These are phyloP conservation scores for Saccopteryx bilineata DNA, from an alignment of 2,113 vertebrate species.

Conservation along the genomic window DNA sequence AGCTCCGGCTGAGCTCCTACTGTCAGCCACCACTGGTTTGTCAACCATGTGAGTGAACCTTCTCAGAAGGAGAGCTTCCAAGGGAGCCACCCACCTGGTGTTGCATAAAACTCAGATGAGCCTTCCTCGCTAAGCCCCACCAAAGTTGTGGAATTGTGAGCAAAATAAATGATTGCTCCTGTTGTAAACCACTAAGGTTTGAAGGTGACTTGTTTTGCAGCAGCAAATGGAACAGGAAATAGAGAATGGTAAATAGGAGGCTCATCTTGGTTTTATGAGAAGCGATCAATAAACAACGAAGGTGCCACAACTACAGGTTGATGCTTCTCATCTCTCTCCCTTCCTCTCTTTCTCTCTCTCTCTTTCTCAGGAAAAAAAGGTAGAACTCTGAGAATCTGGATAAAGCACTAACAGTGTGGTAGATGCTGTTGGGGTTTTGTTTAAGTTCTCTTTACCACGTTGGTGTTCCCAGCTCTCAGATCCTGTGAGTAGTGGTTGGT, in stretches of 20 bases:
- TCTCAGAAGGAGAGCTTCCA: neutral
- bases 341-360: too few relatives aligned
- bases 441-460: neutral
- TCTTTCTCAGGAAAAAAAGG: too few relatives aligned
- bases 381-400: neutral
- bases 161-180: neutral
- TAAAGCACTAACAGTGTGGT: neutral
- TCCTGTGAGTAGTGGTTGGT: rapidly evolving
- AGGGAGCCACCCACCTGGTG: neutral
- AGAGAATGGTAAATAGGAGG: neutral
- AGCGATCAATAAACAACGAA: too few relatives aligned
- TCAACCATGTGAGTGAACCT: neutral
- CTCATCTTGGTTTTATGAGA: neutral
- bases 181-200: neutral
- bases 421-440: neutral
- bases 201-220: neutral
- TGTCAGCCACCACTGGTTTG: neutral
- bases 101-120: neutral
- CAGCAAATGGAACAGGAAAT: neutral
- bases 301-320: too few relatives aligned
- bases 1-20: neutral
- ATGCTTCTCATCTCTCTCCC: too few relatives aligned
- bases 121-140: neutral
- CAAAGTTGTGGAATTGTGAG: neutral
- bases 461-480: neutral